Evolutionary conservation across 2,888 invertebrate genomes (phyloP).

Genomic region (Graphium colonna): DNA sequence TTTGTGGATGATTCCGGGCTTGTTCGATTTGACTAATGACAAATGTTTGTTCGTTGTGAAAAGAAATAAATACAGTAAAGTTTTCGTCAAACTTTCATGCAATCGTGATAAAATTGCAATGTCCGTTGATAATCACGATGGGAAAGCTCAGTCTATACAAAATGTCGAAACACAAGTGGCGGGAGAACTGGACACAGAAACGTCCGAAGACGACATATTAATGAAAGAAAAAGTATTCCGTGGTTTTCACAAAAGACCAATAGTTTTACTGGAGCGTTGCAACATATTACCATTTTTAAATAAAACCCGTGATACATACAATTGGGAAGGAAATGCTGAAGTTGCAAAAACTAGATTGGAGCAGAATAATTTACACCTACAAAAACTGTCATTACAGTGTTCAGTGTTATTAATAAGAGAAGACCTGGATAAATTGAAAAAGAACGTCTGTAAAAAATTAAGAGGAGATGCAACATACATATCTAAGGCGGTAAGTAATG

Average conservation of each 20-base stretch:
- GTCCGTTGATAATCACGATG: constrained; percentile 45
- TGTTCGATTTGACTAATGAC: background rate
- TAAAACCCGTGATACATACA: constrained; percentile 7
- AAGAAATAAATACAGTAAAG: background rate
- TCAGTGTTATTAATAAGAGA: constrained; percentile 42
- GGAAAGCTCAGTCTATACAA: constrained; percentile 21
- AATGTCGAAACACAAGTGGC: background rate
- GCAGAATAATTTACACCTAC: constrained; percentile 18
- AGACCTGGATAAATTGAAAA: constrained; percentile 43
- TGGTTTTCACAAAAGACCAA: constrained; percentile 50
- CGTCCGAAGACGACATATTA: constrained; percentile 30
- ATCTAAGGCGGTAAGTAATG: too few relatives aligned
- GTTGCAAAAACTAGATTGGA: background rate
- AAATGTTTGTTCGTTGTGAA: background rate
- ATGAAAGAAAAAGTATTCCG: constrained; percentile 40
- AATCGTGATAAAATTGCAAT: constrained; percentile 41
- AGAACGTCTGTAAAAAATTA: background rate
- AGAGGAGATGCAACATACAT: too few relatives aligned
- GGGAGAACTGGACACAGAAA: background rate
- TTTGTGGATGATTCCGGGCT: too few relatives aligned
- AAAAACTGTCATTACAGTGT: constrained; percentile 39
- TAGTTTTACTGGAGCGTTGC: constrained; percentile 43
- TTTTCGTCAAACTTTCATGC: background rate
- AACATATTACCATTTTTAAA: constrained; percentile 50
- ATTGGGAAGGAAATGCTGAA: constrained; percentile 9